Conservation (phyloP, 2,797 vertebrate species). For the Bradypodion ventrale region DNA sequence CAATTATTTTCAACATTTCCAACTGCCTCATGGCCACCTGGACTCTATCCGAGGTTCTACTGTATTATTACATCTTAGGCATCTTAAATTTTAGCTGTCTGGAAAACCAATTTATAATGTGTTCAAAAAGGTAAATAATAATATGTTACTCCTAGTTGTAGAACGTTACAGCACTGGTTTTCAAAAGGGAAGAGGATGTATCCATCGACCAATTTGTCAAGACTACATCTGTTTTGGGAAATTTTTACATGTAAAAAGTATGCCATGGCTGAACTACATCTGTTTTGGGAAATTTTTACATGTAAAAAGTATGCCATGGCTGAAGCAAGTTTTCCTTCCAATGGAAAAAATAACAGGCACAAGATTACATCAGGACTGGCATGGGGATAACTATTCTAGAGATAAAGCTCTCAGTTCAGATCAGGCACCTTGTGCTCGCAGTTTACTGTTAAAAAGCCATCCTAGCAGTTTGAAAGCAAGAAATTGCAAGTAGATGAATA, state of each 20-base stretch:
- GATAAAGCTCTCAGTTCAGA: neutral
- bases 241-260: neutral
- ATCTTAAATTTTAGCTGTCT: neutral
- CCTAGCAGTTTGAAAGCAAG: no score
- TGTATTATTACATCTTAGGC: no score
- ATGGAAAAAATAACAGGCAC: neutral
- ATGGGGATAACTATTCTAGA: neutral
- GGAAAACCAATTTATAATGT: neutral
- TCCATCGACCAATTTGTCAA: neutral
- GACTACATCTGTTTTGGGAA: neutral
- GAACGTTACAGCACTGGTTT: neutral
- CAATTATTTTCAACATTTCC: no score
- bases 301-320: neutral
- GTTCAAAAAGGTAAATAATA: neutral
- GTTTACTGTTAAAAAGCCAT: no score
- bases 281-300: neutral
- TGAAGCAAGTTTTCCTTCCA: neutral
- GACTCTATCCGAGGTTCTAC: no score
- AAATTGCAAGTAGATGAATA: no score
- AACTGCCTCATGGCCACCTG: no score
- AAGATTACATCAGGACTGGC: neutral
- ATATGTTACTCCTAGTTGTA: neutral
- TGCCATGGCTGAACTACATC: neutral
- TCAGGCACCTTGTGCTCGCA: no score
- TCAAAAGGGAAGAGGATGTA: neutral